phyloP scores from a whole-genome alignment of 2,797 vertebrate species.

The Myioborus melanocephalus region DNA sequence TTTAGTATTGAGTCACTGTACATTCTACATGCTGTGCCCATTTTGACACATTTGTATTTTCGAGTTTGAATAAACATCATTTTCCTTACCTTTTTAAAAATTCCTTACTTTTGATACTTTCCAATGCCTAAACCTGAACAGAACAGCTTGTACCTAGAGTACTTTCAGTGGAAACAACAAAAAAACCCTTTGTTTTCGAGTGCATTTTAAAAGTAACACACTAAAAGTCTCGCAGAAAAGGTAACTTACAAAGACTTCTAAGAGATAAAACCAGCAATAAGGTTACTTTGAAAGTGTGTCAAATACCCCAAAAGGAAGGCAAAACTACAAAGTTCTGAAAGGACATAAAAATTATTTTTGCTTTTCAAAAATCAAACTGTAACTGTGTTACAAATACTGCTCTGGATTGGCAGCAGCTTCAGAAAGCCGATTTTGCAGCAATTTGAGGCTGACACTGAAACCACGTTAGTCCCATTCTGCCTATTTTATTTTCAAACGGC shows the following conservation, averaged over 20 bases:
- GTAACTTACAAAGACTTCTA: not conserved
- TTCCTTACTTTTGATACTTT: not conserved
- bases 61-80: not conserved
- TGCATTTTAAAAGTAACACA: not conserved
- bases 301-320: not conserved
- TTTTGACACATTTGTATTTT: not conserved
- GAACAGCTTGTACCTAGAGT: not conserved
- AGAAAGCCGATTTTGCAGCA: not conserved
- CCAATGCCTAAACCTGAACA: not conserved
- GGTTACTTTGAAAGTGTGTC: not conserved
- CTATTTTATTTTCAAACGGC: not conserved
- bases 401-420: not conserved
- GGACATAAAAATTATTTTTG: not conserved
- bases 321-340: not conserved
- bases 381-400: not conserved
- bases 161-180: not conserved
- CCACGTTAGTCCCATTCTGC: not conserved
- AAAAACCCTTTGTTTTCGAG: not conserved
- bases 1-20: not conserved
- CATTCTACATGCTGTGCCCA: not conserved
- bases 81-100: not conserved
- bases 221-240: not conserved
- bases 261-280: not conserved
- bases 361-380: not conserved
- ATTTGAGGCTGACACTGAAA: not conserved